phyloP scores from a whole-genome alignment of 2,113 vertebrate genomes.

The Mohoua ochrocephala region DNA sequence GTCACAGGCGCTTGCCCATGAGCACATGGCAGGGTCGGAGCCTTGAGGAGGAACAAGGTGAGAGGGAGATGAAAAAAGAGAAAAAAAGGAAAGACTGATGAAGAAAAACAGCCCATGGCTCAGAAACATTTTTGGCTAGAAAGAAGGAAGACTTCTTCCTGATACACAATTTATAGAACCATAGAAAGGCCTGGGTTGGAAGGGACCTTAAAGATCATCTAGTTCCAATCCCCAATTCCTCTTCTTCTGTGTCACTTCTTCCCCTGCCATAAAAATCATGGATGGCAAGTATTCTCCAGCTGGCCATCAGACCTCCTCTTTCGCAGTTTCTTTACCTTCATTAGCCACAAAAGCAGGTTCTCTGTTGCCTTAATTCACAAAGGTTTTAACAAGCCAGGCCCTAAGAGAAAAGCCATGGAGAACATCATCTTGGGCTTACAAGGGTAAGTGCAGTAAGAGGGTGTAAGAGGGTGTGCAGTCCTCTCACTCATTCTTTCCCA shows the following conservation, averaged over 20 bases:
- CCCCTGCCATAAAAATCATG: neutral
- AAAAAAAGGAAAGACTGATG: rapidly evolving
- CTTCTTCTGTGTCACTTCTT: neutral
- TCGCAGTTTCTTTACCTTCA: neutral
- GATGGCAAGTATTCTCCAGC: neutral
- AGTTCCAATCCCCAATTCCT: neutral
- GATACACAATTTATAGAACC: too few relatives aligned
- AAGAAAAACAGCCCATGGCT: neutral
- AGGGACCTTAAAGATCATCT: neutral
- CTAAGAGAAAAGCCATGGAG: neutral
- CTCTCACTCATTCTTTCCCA: neutral
- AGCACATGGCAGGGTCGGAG: neutral
- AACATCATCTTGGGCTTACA: neutral
- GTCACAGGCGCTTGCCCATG: neutral
- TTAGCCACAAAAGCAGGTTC: neutral
- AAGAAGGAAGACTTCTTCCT: neutral
- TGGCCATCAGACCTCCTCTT: neutral
- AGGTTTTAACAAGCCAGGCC: neutral
- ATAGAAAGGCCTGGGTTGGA: neutral
- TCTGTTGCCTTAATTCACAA: neutral
- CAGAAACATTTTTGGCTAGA: neutral
- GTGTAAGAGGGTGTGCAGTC: neutral
- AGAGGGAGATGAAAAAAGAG: too few relatives aligned
- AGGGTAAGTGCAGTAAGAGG: too few relatives aligned
- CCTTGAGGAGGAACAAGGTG: rapidly evolving